These are phyloP conservation scores for Propithecus deckenii DNA, from an alignment of 2,797 vertebrate genomes.

Conservation along the genomic window DNA sequence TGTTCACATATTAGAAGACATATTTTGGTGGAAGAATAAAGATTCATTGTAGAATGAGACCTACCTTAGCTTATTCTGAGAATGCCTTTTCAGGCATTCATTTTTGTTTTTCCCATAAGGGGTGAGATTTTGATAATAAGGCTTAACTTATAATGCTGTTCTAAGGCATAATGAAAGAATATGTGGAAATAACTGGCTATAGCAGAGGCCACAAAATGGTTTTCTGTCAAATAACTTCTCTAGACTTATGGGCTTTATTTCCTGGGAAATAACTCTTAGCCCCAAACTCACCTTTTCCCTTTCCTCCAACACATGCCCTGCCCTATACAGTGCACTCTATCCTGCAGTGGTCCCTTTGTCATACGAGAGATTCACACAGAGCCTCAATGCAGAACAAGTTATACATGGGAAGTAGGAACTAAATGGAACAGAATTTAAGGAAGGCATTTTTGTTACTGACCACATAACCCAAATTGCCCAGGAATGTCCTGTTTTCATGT, in stretches of 20 bases:
- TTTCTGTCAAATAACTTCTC: slow-evolving; percentile 58
- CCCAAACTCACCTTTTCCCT: slow-evolving; percentile 1
- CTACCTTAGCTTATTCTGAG: not conserved
- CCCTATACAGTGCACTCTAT: accelerated
- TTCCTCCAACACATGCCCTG: not conserved
- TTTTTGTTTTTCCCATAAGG: not conserved
- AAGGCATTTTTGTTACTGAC: not conserved
- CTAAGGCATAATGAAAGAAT: slow-evolving; percentile 38
- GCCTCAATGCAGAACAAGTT: not conserved
- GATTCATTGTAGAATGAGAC: slow-evolving; percentile 4
- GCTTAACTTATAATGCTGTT: slow-evolving; percentile 23
- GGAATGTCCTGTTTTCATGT: not conserved
- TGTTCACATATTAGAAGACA: not conserved
- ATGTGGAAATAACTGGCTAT: slow-evolving; percentile 35
- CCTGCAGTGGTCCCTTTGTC: not conserved
- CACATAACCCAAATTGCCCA: not conserved
- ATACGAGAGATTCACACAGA: not conserved
- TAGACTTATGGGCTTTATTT: slow-evolving; percentile 50
- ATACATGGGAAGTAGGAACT: not conserved
- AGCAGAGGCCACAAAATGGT: not conserved
- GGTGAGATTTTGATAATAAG: slow-evolving; percentile 45
- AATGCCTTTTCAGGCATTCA: not conserved
- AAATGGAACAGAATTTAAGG: not conserved
- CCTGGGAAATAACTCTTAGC: not conserved
- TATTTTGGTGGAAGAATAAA: slow-evolving; percentile 15